Base-by-base conservation (phyloP, 1,140 invertebrate genomes). In the Leptestheria dahalacensis region DNA sequence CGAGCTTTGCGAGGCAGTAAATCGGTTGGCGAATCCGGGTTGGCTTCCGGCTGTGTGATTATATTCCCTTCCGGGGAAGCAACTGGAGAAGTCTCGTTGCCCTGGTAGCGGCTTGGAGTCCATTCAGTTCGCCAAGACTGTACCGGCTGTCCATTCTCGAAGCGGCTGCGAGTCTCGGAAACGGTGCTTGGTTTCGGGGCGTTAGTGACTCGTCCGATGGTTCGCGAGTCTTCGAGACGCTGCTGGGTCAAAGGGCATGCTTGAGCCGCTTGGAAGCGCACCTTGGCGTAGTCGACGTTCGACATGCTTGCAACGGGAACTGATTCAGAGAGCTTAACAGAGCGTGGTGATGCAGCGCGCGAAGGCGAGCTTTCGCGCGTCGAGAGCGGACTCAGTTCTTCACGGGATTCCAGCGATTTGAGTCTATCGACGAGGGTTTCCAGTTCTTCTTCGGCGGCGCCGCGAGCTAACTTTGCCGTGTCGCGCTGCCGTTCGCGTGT, bases 261-360 rank as follows among this genome's bases (percentile, higher is more conserved):
- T 55, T 79, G 75, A 15, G 75, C 73, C 41, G 80, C 78, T 64
- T 79, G 77, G 65, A 81, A 82, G 11, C 81, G 73, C 4, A 77
- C 78, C 66, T 83, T 84, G 23, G 80, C 79, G 64, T 81, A 82
- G 66, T 82, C 79, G 6, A 82, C 78, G 0, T 78, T 67, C 0
- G 80, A 82, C 65, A 60, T 29, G 9, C 28, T 24, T 24, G 58
- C 48, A 2, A 55, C 10, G 25, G 58, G 58, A 20, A 60, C 58
- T 12, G 48, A 51, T 20, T 60, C 58, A 20, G 58, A 60, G 0
- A 60, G 51, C 28, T 60, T 60, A 20, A 55, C 53, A 12, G 53
- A 15, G 2, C 53, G 53, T 18, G 58, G 58, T 4, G 51, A 50
- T 9, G 48, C 29, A 26, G 48, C 24, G n/a, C 49, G 25, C 10